These are phyloP conservation scores for Blastomussa wellsi DNA, from an alignment of 92 coral and sea anemone genomes.

Conservation along the genomic window DNA sequence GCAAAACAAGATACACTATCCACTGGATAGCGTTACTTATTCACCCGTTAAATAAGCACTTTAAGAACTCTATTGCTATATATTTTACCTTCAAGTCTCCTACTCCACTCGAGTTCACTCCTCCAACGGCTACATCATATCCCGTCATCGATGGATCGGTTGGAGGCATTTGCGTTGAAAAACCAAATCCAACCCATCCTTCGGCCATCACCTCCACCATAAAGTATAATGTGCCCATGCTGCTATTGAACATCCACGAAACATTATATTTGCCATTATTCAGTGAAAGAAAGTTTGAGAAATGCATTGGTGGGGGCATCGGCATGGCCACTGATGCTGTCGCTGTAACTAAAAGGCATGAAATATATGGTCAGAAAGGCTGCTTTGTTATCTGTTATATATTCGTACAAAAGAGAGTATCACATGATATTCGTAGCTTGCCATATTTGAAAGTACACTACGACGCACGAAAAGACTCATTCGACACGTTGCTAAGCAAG, in stretches of 20 bases:
- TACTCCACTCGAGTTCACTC: not conserved
- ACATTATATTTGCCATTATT: not conserved
- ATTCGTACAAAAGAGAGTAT: no score
- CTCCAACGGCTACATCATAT: slow-evolving; percentile 13
- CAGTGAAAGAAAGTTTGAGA: not conserved
- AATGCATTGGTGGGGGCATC: not conserved
- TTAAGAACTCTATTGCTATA: no score
- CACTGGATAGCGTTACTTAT: no score
- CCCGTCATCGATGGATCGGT: not conserved
- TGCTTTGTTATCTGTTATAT: no score
- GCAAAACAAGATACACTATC: no score
- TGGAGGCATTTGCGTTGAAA: not conserved
- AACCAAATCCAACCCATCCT: slow-evolving; percentile 12
- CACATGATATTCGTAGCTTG: no score
- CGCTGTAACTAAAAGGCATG: not conserved
- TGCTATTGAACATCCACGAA: slow-evolving; percentile 17
- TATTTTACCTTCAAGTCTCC: slow-evolving; percentile 3
- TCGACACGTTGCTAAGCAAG: no score
- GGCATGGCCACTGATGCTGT: not conserved
- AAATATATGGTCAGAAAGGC: no score
- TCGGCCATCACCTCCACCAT: slow-evolving; percentile 3
- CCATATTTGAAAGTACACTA: no score
- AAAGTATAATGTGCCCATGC: not conserved
- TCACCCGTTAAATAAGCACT: no score
- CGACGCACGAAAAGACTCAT: no score